Base-by-base conservation (phyloP, 2,113 vertebrate species). In the Corythaeola cristata region DNA sequence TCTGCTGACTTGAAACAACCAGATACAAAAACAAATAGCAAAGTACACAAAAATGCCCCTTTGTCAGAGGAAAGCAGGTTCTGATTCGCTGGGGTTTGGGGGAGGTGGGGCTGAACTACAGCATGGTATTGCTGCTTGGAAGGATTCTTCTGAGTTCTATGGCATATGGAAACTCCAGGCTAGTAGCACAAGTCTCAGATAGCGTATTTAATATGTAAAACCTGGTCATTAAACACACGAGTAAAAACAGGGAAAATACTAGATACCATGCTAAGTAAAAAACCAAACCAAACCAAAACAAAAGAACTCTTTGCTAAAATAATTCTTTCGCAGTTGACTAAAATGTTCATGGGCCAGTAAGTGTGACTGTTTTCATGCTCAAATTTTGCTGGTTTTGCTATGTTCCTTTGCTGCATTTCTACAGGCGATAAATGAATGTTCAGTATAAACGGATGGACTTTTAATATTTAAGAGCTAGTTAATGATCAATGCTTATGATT, bases 1-100 rank as follows among this genome's bases (percentile, higher is more conserved):
- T 96, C 50, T 91, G 89, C 93, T 96, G 93, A 92, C 66, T 44
- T 85, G 62, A 67, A 95, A 89, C 64, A 94, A 64, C 8, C 23
- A 71, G 73, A 49, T 39, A 52, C 80, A 52, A 78, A 96, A 84
- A 2, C 76, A 84, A 96, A 88, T 9, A 90, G 82, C 90, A 83
- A 93, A 91, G 35, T 56, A 72, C 53, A 87, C 73, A 90, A 33
- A 95, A 92, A 92, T 18, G 62, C 74, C 37, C 28, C 32, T 87
- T 73, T 89, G 66, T 75, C 80, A 95, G 80, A 88, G 41, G 37
- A 76, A 50, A 60, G 35, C 62, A 87, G 20, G 69, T 53, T 10
- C 35, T 73, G 62, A 33, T 73, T 82, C 2, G 3, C 58, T 56
- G 75, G 47, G 44, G 9, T n/a, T 73, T 76, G 19, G 16, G 66